Evolutionary conservation across 2,113 vertebrate genomes (phyloP), one percentile per base, ranked within the genome.

Genomic region (Lucifuga dentata): DNA sequence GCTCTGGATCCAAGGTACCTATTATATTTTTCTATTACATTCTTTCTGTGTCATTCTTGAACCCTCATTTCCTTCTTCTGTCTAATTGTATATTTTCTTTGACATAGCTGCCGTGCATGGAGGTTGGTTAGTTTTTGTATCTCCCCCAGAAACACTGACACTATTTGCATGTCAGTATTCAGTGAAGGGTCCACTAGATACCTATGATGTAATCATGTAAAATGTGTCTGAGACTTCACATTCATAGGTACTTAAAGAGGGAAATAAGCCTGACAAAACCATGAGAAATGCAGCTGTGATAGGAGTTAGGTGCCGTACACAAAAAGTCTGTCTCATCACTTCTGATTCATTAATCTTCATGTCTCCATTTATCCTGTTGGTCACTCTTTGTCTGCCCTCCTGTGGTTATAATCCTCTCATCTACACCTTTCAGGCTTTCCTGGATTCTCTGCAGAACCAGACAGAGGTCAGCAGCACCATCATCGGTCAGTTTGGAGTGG

Each of bases 401-500:
- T 43, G 17, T 49, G 13, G 10, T 36, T 10, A 9, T 12, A 17
- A 24, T 44, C 17, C 4, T 70, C 23, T 44, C 1, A 5, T 40
- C 16, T 60, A 20, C 67, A 51, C 16, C 3, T 49, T 45, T 0
- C 80, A 99, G 98, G 95, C 94, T 0, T 99, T 99, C 78, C 86
- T 98, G 68, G 97, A 99, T 1, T 89, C 93, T 0, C 90, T 99
- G 78, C 95, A 96, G 91, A 95, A 71, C 86, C 95, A 97, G 85
- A 91, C 91, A 0, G 98, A 98, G 85, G 94, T 94, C 80, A 94
- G 93, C 73, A 93, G 95, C 88, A 93, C 94, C 83, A 98, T 99
- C 87, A 98, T 99, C 0, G 98, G 98, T 68, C 97, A 98, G 92
- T 99, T 98, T 56, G 98, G 98, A 15, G 98, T 99, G 33, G 98